Conservation (phyloP, 2,113 vertebrate genomes). For the Nettapus auritus region DNA sequence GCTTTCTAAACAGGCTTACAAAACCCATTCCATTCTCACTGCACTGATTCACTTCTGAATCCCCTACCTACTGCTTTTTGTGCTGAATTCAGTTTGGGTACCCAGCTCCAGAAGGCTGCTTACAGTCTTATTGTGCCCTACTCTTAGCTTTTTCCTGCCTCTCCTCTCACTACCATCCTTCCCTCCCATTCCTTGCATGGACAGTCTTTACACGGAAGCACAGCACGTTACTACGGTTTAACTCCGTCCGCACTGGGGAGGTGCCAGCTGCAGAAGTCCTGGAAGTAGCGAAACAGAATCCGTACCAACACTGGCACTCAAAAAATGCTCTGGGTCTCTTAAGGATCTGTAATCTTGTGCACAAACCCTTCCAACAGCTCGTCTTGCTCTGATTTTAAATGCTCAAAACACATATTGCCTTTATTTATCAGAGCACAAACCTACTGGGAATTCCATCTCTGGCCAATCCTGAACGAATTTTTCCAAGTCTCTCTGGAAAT, state of each 20-base stretch:
- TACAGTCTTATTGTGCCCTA: not conserved
- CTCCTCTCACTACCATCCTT: not conserved
- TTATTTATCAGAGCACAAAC: not conserved
- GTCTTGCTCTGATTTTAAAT: not conserved
- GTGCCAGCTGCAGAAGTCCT: not conserved
- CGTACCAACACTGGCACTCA: not conserved
- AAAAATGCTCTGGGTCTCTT: not conserved
- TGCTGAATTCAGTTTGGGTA: not conserved
- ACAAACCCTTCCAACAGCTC: not conserved
- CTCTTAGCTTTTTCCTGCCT: not conserved
- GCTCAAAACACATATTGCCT: not conserved
- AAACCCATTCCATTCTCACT: not conserved
- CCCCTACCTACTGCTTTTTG: not conserved
- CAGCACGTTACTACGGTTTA: not conserved
- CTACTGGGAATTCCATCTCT: not conserved
- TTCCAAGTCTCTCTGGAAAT: not conserved
- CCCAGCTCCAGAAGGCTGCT: not conserved
- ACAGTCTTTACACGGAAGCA: not conserved
- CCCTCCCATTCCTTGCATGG: not conserved
- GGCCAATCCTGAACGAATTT: not conserved
- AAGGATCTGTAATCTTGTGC: not conserved
- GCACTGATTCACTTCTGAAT: not conserved
- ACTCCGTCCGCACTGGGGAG: not conserved
- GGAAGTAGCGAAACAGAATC: not conserved
- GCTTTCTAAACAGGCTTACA: not conserved